Conservation (phyloP, 2,797 vertebrate genomes). For the Pelobates cultripes region DNA sequence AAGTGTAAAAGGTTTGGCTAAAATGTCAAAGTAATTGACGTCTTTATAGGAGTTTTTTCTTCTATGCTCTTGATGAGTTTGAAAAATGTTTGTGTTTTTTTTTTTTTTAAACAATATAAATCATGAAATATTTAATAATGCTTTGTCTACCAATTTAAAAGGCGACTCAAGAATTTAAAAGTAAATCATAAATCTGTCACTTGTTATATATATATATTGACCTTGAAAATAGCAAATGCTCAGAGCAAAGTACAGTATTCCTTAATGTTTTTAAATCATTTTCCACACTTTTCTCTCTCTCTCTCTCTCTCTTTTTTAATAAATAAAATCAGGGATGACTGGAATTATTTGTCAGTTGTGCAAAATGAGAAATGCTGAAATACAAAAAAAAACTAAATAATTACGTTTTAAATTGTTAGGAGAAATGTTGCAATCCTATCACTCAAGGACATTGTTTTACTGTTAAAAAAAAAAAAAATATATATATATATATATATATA, state of each 20-base stretch:
- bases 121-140: constrained; percentile 45
- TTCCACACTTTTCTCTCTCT: not conserved
- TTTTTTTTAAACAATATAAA: constrained; percentile 29
- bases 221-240: constrained; percentile 16
- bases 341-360: no score
- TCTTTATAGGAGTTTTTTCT: constrained; percentile 40
- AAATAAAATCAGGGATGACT: no score
- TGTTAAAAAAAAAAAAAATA: no score
- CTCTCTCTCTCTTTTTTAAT: no score
- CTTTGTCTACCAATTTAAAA: constrained; percentile 47
- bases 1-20: constrained; percentile 40
- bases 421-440: not conserved
- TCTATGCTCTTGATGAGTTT: constrained; percentile 13
- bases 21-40: constrained; percentile 43
- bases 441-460: no score
- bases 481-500: no score
- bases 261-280: not conserved
- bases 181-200: constrained; percentile 20
- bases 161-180: constrained; percentile 16
- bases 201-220: not conserved
- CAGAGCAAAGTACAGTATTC: not conserved
- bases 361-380: not conserved
- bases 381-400: not conserved
- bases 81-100: constrained; percentile 37
- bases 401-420: not conserved